Base-by-base conservation (phyloP, 2,113 vertebrate genomes). In the Ptyas mucosa region DNA sequence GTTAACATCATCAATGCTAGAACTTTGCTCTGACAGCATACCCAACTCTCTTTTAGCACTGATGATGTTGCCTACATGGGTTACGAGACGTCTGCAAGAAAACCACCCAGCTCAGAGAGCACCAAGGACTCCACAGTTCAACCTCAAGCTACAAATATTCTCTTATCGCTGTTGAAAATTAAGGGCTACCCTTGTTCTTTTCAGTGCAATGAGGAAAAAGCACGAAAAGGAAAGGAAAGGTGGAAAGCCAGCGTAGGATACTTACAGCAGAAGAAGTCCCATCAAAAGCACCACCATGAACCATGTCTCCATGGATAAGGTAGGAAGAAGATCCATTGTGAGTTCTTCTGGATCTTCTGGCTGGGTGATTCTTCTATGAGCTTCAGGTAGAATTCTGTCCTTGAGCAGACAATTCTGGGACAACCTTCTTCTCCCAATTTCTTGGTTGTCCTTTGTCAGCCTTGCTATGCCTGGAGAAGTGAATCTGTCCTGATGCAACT, bases 291-390 rank as follows among this genome's bases (percentile, higher is more conserved):
- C 87, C 7, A 96, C 3, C 43, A 97, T n/a, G 39, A 6, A 85
- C 96, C 97, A 97, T 5, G 96, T 97, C 87, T 95, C 95, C 0
- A 6, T 6, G 8, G 95, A 93, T 91, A 96, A 95, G 75, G 0
- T 89, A 1, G 96, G 94, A 14, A 97, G 94, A 12, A 96, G 39
- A 58, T 89, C 96, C 97, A 97, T 97, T 29, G 18, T 89, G 6
- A 11, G 46, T 29, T 86, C 93, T 69, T n/a, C n/a, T 89, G 64
- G 21, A 23, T 8, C 85, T 49, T 18, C 11, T 92, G 93, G 34
- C 69, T 0, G 26, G 43, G 4, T 11, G 9, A 69, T 26, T 90
- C 11, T 89, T 89, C 89, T 64, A 11, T 15, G 21, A 26, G 3
- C 24, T 24, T 12, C 3, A 51, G 29, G 4, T 57, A 5, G 8